These are phyloP conservation scores for Trematomus bernacchii DNA, from an alignment of 2,797 vertebrate genomes.

Conservation along the genomic window DNA sequence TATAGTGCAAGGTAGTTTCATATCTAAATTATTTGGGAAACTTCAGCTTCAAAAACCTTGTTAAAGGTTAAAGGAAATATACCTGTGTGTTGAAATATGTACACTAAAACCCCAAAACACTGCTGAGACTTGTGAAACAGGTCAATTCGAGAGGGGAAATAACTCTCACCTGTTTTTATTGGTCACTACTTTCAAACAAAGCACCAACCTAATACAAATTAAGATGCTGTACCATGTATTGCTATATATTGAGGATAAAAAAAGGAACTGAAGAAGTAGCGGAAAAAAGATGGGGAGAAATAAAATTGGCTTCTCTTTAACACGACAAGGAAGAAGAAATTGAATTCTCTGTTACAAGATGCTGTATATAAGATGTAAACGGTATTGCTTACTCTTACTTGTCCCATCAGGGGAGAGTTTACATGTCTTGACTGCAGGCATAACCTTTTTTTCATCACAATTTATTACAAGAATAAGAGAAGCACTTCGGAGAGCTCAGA, in stretches of 20 bases:
- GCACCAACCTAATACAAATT: slow-evolving; percentile 33
- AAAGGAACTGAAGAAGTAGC: slow-evolving; percentile 24
- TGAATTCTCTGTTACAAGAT: slow-evolving; percentile 48
- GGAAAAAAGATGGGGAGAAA: slow-evolving; percentile 10
- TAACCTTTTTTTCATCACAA: slow-evolving; percentile 59
- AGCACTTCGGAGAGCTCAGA: slow-evolving; percentile 59
- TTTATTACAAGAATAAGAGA: slow-evolving; percentile 69
- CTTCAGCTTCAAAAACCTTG: not conserved
- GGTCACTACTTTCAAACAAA: slow-evolving; percentile 35
- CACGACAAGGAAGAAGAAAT: slow-evolving; percentile 35
- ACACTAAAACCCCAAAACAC: slow-evolving; percentile 15
- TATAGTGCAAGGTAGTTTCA: not conserved
- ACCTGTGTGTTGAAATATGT: slow-evolving; percentile 4
- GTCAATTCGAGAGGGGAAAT: slow-evolving; percentile 10
- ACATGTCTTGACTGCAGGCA: slow-evolving; percentile 59
- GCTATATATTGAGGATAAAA: slow-evolving; percentile 20
- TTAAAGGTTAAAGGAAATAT: not conserved
- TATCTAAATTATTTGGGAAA: not conserved
- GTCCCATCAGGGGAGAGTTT: slow-evolving; percentile 66
- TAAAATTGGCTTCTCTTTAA: slow-evolving; percentile 32
- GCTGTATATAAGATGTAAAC: slow-evolving; percentile 69
- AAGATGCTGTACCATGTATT: slow-evolving; percentile 33
- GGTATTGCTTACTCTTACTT: slow-evolving; percentile 64
- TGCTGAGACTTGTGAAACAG: not conserved
- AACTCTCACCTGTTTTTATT: slow-evolving; percentile 41